phyloP scores from a whole-genome alignment of 2,888 invertebrate species.

The Hirtodrosophila cameraria region DNA sequence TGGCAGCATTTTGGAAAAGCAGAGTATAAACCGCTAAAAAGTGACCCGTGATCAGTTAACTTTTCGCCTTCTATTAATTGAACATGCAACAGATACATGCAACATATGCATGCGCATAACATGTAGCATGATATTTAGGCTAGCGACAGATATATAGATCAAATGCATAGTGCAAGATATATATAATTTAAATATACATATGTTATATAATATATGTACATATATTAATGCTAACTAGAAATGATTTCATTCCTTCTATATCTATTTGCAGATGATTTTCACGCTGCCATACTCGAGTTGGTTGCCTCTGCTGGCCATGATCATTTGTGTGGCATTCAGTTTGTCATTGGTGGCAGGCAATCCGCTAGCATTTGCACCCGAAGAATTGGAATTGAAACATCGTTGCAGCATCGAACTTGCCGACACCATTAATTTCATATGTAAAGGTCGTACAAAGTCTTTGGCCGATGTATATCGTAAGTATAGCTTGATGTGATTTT shows the following conservation, averaged over 20 bases:
- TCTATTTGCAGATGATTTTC: constrained; percentile 71
- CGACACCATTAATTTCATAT: constrained; percentile 75
- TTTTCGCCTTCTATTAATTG: no score
- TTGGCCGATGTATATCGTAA: constrained; percentile 76
- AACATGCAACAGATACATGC: no score
- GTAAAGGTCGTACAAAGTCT: constrained; percentile 75
- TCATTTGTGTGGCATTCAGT: constrained; percentile 49
- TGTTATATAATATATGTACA: neutral
- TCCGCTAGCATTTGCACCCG: constrained; percentile 32
- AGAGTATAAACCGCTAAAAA: no score
- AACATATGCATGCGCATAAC: no score
- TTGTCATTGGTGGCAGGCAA: constrained; percentile 37
- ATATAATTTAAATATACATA: no score
- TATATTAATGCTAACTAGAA: neutral
- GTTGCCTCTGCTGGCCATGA: constrained; percentile 47
- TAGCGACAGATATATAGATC: no score
- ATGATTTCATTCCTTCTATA: neutral
- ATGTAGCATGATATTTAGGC: no score
- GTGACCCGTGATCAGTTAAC: no score
- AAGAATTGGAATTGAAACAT: constrained; percentile 59
- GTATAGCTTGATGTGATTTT: constrained; percentile 26
- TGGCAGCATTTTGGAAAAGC: no score
- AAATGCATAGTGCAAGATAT: no score
- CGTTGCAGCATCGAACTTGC: constrained; percentile 79
- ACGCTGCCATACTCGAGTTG: constrained; percentile 34